Evolutionary conservation across 2,888 invertebrate genomes (phyloP).

Genomic region (Metalampra italica): DNA sequence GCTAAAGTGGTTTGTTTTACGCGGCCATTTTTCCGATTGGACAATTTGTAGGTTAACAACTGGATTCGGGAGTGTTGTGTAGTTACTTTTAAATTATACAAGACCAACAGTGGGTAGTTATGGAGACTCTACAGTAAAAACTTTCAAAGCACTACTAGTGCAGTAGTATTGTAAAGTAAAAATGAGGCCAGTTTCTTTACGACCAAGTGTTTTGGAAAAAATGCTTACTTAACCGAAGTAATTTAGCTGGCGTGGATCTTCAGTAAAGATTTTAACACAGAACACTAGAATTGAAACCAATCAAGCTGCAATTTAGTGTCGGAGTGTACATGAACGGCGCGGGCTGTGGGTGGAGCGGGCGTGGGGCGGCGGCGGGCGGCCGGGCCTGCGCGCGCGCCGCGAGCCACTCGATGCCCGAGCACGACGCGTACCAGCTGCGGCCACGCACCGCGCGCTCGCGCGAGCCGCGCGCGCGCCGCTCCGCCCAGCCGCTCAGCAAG

Average conservation of each 20-base stretch:
- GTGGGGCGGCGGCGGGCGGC: slow-evolving; percentile 13
- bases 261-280: not conserved
- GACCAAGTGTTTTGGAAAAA: too few relatives aligned
- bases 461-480: slow-evolving; percentile 80
- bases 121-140: too few relatives aligned
- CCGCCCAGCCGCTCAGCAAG: slow-evolving; percentile 89
- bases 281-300: not conserved
- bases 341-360: slow-evolving; percentile 49
- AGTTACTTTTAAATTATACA: too few relatives aligned
- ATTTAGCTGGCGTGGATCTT: not conserved
- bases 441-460: slow-evolving; percentile 72
- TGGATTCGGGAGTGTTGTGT: too few relatives aligned
- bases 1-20: slow-evolving; percentile 22
- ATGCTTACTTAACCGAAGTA: too few relatives aligned
- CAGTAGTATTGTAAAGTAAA: too few relatives aligned
- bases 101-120: too few relatives aligned
- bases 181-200: too few relatives aligned
- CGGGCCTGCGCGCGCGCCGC: not conserved
- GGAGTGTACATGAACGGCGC: slow-evolving; percentile 67
- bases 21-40: too few relatives aligned
- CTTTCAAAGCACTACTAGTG: too few relatives aligned
- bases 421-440: slow-evolving; percentile 77
- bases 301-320: slow-evolving; percentile 19
- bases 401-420: slow-evolving; percentile 70
- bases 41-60: too few relatives aligned